Percentiles rank a stretch among this genome's conserved stretches.
Conservation (phyloP, 2,888 invertebrate species). For the Helicoverpa assulta region DNA sequence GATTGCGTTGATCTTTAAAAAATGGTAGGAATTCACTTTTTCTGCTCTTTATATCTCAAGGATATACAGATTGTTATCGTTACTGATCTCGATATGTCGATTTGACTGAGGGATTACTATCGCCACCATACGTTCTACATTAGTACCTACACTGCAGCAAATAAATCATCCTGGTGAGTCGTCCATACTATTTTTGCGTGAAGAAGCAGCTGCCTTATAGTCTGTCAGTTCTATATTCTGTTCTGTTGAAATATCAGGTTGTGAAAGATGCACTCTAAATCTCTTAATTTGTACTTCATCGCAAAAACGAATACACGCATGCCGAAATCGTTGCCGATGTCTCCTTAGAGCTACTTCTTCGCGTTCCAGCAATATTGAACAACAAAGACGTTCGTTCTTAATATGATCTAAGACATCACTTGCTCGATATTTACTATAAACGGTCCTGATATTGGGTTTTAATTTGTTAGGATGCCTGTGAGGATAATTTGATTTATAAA, state of each 20-base stretch:
- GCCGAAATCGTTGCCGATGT: not conserved
- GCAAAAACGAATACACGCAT: slow-evolving; percentile 37
- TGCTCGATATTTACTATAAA: slow-evolving; percentile 67
- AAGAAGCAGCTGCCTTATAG: not conserved
- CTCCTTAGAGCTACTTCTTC: slow-evolving; percentile 65
- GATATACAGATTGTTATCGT: not conserved
- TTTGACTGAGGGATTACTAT: not conserved
- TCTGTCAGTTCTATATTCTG: not conserved
- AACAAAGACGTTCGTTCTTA: slow-evolving; percentile 68
- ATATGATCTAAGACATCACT: slow-evolving; percentile 68
- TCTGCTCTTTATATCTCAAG: not conserved
- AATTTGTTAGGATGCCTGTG: slow-evolving; percentile 68
- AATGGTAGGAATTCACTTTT: no score
- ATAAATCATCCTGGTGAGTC: slow-evolving; percentile 12
- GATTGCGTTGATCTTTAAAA: no score
- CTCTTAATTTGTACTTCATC: not conserved
- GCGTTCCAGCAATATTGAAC: slow-evolving; percentile 65
- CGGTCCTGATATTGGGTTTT: slow-evolving; percentile 58
- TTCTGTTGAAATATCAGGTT: not conserved
- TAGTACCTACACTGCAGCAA: not conserved
- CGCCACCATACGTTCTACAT: not conserved
- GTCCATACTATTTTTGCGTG: slow-evolving; percentile 14
- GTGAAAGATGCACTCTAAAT: not conserved
- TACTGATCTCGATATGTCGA: not conserved
- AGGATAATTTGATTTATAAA: slow-evolving; percentile 75